These are phyloP conservation scores for Scolopax rusticola DNA, from an alignment of 2,797 vertebrate genomes.

Conservation along the genomic window DNA sequence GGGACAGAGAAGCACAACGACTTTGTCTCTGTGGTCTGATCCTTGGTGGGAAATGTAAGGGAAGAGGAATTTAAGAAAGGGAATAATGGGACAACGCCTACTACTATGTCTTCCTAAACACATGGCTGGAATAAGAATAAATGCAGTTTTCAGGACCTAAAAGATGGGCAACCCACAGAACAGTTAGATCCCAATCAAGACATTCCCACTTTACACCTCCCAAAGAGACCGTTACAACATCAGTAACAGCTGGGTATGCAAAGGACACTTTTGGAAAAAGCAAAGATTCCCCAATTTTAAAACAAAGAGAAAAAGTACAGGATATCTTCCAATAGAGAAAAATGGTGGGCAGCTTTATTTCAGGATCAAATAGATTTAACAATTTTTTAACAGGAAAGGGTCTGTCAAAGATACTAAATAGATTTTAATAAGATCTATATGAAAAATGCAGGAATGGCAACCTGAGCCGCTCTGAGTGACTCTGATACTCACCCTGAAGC, in stretches of 20 bases:
- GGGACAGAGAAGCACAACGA: not conserved
- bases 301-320: not conserved
- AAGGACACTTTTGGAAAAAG: not conserved
- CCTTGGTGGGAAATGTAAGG: not conserved
- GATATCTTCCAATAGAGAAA: not conserved
- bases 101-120: not conserved
- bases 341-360: not conserved
- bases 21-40: not conserved
- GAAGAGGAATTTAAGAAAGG: not conserved
- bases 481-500: constrained; percentile 88
- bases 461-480: not conserved
- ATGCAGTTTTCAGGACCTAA: not conserved
- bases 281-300: not conserved
- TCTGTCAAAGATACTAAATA: not conserved
- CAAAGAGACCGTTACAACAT: not conserved
- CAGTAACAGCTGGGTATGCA: not conserved
- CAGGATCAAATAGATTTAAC: not conserved
- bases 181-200: not conserved
- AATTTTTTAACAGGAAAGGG: not conserved
- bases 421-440: not conserved
- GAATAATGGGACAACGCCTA: not conserved
- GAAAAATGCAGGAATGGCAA: not conserved
- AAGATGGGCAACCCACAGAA: not conserved
- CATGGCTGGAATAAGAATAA: not conserved
- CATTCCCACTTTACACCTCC: not conserved